A percentile compares a stretch with the other conserved stretches of the same genome.
These are phyloP conservation scores for Forpus xanthops DNA, from an alignment of 2,797 vertebrate genomes.

Conservation along the genomic window DNA sequence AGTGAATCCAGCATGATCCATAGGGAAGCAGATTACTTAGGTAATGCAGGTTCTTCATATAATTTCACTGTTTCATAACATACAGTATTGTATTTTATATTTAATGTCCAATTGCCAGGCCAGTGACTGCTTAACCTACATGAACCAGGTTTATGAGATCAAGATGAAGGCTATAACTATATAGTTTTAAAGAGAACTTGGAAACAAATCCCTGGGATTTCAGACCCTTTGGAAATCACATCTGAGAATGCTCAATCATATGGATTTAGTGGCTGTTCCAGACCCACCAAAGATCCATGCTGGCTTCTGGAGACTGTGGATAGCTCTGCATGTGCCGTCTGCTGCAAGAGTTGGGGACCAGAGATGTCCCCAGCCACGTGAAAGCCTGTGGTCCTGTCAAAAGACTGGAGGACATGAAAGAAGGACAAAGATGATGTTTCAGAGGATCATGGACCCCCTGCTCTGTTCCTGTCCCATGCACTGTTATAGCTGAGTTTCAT, in stretches of 20 bases:
- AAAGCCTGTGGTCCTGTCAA: not conserved
- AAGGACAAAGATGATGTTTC: not conserved
- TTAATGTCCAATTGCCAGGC: not conserved
- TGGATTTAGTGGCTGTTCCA: not conserved
- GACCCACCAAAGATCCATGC: fast-evolving
- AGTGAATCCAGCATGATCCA: not conserved
- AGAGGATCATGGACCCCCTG: not conserved
- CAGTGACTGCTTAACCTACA: not conserved
- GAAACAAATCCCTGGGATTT: not conserved
- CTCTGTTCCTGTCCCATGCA: not conserved
- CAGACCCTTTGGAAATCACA: not conserved
- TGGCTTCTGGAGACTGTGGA: not conserved
- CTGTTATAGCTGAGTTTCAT: not conserved
- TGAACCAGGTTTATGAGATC: not conserved
- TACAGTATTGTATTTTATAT: not conserved
- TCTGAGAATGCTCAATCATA: not conserved
- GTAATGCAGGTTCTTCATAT: not conserved
- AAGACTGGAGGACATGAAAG: not conserved
- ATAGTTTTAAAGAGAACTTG: not conserved
- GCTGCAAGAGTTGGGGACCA: not conserved
- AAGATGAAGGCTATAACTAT: not conserved
- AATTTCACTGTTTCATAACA: not conserved
- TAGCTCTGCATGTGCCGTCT: not conserved
- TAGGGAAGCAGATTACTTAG: not conserved
- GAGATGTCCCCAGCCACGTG: fast-evolving